phyloP scores from a whole-genome alignment of 2,113 vertebrate genomes.

The Ophiodon elongatus region DNA sequence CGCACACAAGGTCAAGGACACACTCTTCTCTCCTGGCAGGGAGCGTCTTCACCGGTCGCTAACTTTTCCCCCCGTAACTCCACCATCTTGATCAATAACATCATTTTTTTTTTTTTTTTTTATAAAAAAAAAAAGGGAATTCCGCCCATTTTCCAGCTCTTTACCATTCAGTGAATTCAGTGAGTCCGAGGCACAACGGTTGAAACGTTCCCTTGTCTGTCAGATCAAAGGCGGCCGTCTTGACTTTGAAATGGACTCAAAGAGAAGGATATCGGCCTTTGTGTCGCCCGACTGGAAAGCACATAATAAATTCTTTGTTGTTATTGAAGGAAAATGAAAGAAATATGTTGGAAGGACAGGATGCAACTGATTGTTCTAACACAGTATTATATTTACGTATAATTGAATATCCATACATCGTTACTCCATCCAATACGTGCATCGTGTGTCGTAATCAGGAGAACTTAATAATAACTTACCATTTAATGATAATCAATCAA shows the following conservation, averaged over 20 bases:
- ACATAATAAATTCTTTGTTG: slow-evolving; percentile 20
- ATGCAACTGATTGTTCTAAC: background rate
- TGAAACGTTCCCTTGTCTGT: background rate
- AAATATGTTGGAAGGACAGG: background rate
- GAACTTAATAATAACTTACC: background rate
- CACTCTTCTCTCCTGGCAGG: background rate
- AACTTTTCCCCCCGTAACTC: background rate
- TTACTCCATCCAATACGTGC: background rate
- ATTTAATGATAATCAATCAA: too few relatives aligned
- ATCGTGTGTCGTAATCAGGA: background rate
- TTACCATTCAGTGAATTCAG: background rate
- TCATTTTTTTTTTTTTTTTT: too few relatives aligned
- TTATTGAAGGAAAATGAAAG: background rate
- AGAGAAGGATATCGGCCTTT: slow-evolving; percentile 24
- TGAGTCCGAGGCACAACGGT: background rate
- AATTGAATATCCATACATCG: background rate
- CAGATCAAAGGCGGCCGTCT: slow-evolving; percentile 20
- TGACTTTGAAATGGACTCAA: slow-evolving; percentile 11
- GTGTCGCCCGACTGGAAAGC: slow-evolving; percentile 15
- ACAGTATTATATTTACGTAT: background rate
- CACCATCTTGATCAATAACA: background rate
- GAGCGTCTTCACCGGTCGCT: background rate
- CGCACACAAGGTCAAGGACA: too few relatives aligned
- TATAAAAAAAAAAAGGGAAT: background rate
- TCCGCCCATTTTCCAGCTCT: background rate